These are phyloP conservation scores for Timema podura DNA, from an alignment of 2,888 invertebrate genomes.

Conservation along the genomic window DNA sequence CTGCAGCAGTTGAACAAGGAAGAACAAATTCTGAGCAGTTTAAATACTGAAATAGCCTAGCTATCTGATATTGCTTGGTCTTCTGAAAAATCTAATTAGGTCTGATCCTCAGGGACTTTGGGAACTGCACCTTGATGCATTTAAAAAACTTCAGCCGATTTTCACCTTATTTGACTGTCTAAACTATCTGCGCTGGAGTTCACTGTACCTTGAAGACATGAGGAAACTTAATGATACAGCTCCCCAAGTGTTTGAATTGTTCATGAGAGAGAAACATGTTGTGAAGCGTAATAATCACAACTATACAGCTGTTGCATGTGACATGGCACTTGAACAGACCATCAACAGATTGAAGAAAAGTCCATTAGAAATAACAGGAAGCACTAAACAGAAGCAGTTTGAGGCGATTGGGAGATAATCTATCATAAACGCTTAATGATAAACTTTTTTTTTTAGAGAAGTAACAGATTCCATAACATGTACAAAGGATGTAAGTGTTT, in stretches of 20 bases:
- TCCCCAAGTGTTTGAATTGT: slow-evolving; percentile 1
- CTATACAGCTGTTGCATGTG: slow-evolving; percentile 5
- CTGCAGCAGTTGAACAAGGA: neutral
- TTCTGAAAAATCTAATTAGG: neutral
- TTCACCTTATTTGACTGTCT: neutral
- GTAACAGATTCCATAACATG: slow-evolving; percentile 1
- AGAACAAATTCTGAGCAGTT: neutral
- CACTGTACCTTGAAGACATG: slow-evolving; percentile 10
- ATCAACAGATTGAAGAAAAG: slow-evolving; percentile 6
- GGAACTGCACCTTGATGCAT: neutral
- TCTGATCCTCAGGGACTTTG: slow-evolving; percentile 7
- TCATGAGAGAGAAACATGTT: neutral
- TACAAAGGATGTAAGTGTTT: neutral
- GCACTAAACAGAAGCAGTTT: neutral
- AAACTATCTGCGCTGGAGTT: slow-evolving; percentile 5
- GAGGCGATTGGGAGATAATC: slow-evolving; percentile 3
- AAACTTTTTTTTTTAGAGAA: slow-evolving; percentile 3
- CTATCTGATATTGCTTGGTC: neutral
- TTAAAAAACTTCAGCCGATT: neutral
- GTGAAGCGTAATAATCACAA: neutral
- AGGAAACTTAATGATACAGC: slow-evolving; percentile 2
- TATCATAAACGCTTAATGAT: slow-evolving; percentile 10
- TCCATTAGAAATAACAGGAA: slow-evolving; percentile 9
- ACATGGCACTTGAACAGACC: neutral
- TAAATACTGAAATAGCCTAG: slow-evolving; percentile 10